These are phyloP conservation scores for Zygaena filipendulae DNA, from an alignment of 2,888 invertebrate species.

Conservation along the genomic window DNA sequence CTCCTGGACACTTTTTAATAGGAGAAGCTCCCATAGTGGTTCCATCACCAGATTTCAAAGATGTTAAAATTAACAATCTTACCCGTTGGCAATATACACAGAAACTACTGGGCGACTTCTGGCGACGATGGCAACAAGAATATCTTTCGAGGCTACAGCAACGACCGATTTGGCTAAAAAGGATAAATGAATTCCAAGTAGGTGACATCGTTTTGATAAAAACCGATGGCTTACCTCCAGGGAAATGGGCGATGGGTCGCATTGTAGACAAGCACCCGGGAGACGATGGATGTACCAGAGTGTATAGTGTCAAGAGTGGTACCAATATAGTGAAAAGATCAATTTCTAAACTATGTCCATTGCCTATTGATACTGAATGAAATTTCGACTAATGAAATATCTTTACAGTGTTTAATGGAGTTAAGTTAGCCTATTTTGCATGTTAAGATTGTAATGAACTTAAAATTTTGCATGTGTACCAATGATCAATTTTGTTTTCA, in stretches of 20 bases:
- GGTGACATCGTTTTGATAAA: slow-evolving; percentile 20
- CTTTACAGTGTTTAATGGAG: no score
- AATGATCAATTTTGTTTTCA: no score
- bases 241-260: slow-evolving; percentile 17
- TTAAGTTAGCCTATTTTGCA: no score
- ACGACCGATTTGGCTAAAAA: slow-evolving; percentile 15
- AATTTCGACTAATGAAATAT: no score
- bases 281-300: slow-evolving; percentile 16
- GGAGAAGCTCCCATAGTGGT: slow-evolving; percentile 14
- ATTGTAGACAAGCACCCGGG: slow-evolving; percentile 17
- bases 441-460: no score
- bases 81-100: slow-evolving; percentile 18
- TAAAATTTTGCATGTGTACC: no score
- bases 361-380: no score
- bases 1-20: slow-evolving; percentile 18
- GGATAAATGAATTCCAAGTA: slow-evolving; percentile 12
- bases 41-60: slow-evolving; percentile 4
- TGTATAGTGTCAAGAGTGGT: slow-evolving; percentile 17
- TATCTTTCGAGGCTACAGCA: slow-evolving; percentile 17
- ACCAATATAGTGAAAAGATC: slow-evolving; percentile 2
- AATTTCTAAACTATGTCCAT: slow-evolving; percentile 6
- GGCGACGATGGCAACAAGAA: slow-evolving; percentile 18
- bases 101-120: slow-evolving; percentile 14
- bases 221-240: slow-evolving; percentile 16
- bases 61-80: slow-evolving; percentile 7